Evolutionary conservation across 2,888 invertebrate genomes (phyloP), one percentile per base, ranked within the genome.

Genomic region (Clistopyga incitator): DNA sequence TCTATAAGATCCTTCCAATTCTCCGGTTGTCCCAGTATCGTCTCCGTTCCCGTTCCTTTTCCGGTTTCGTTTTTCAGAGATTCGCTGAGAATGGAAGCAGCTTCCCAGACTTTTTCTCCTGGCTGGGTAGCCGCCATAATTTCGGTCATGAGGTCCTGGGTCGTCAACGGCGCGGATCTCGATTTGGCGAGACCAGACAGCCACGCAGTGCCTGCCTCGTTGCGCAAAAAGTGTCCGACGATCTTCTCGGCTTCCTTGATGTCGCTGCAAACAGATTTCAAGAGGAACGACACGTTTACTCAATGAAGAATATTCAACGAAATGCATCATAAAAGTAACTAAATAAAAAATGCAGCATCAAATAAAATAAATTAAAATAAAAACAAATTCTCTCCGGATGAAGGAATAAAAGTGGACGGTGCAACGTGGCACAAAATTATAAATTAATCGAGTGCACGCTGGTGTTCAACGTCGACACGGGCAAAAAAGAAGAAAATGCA

Each of bases 1-100:
- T 68, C 72, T 23, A 88, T 71, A 3, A 88, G 23, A 67, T 84
- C 85, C 18, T 84, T 84, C 85, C 85, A 87, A 56, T 70, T 86
- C 3, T 87, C 87, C 25, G 56, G 25, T 10, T 80, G 64, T 13
- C 67, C 72, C 18, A 79, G 50, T 4, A n/a, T 34, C 11, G 70
- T 54, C 10, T 68, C 71, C 18, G 75, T 56, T 13, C 25, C 59
- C 15, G 34, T 25, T 0, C 70, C 76, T 8, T 42, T 42, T 25
- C 8, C 8, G 23, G 15, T 52, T 34, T 79, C 23, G 0, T 70
- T 67, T 10, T 85, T 75, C 4, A 86, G 50, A 1, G 83, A 74
- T 8, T 59, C 47, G 18, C 50, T 50, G 13, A 87, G 67, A 23
- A 59, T 64, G 34, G 47, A 65, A 6, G 88, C 87, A 1, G 88